A percentile compares a stretch with the other conserved stretches of the same genome.
phyloP scores from a whole-genome alignment of 2,888 invertebrate genomes.

The Buathra laborator region DNA sequence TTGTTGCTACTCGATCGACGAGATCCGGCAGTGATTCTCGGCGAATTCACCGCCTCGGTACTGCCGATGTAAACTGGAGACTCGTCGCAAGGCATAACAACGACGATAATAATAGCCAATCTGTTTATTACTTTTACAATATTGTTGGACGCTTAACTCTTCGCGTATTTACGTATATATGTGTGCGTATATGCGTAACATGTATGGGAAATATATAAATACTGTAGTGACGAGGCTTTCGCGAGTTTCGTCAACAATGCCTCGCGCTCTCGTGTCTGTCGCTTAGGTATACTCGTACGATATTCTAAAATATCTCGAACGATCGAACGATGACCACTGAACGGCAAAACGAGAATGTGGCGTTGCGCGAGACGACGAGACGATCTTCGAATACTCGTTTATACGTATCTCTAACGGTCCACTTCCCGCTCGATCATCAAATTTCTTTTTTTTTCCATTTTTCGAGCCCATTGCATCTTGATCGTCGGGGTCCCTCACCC shows the following conservation, averaged over 20 bases:
- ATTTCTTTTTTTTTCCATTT: constrained; percentile 40
- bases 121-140: constrained; percentile 7
- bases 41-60: constrained; percentile 24
- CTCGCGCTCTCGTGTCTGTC: background rate
- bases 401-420: constrained; percentile 39
- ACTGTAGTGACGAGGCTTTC: background rate
- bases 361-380: constrained; percentile 32
- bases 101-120: background rate
- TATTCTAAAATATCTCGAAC: constrained; percentile 54
- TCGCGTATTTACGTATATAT: background rate
- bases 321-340: constrained; percentile 16
- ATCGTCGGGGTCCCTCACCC: constrained; percentile 7
- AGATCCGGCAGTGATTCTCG: constrained; percentile 41
- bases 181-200: background rate
- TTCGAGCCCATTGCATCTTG: constrained; percentile 36
- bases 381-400: constrained; percentile 19
- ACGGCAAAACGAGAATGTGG: background rate
- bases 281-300: constrained; percentile 2
- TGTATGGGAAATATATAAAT: background rate
- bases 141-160: background rate
- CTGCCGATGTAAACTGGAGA: constrained; percentile 33
- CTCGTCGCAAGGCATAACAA: constrained; percentile 63
- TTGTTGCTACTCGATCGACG: constrained; percentile 30
- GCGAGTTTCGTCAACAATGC: constrained; percentile 42
- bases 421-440: constrained; percentile 40